phyloP scores from a whole-genome alignment of 2,888 invertebrate species.

The Thymelicus lineola region DNA sequence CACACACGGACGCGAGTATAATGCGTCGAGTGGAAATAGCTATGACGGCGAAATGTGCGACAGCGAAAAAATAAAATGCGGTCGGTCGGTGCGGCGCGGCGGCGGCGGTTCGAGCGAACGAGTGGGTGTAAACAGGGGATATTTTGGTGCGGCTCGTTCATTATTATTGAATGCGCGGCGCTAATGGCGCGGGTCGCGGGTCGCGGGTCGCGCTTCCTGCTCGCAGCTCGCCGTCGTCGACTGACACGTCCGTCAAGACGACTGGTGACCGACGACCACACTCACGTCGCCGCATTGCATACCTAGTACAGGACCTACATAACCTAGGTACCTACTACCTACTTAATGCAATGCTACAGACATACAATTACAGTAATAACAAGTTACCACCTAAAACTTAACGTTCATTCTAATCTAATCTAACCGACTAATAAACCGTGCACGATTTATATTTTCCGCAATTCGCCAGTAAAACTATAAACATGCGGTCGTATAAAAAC shows the following conservation, averaged over 20 bases:
- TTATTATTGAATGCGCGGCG: conserved; percentile 83
- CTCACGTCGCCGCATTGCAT: background rate
- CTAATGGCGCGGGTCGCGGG: conserved; percentile 76
- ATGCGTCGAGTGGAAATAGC: conserved; percentile 86
- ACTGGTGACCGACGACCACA: conserved; percentile 16
- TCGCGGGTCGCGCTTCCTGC: conserved; percentile 54
- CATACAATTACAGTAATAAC: too few relatives aligned
- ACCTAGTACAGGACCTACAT: background rate
- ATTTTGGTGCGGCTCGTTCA: conserved; percentile 84
- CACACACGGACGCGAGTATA: conserved; percentile 78
- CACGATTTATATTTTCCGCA: conserved; percentile 9
- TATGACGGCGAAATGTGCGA: conserved; percentile 86
- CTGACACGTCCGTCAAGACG: conserved; percentile 38
- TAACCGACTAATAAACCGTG: background rate
- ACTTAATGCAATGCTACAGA: too few relatives aligned
- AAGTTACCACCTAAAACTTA: too few relatives aligned
- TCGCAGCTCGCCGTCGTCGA: conserved; percentile 42
- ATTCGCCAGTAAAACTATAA: conserved; percentile 10
- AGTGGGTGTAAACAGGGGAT: conserved; percentile 85
- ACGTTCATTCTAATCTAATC: too few relatives aligned
- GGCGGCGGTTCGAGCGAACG: conserved; percentile 66
- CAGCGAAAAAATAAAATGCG: conserved; percentile 86
- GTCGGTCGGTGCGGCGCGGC: conserved; percentile 82
- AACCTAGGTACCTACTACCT: background rate
- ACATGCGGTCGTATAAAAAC: conserved; percentile 33